Conservation (phyloP, 2,797 vertebrate species). For the Menidia menidia region DNA sequence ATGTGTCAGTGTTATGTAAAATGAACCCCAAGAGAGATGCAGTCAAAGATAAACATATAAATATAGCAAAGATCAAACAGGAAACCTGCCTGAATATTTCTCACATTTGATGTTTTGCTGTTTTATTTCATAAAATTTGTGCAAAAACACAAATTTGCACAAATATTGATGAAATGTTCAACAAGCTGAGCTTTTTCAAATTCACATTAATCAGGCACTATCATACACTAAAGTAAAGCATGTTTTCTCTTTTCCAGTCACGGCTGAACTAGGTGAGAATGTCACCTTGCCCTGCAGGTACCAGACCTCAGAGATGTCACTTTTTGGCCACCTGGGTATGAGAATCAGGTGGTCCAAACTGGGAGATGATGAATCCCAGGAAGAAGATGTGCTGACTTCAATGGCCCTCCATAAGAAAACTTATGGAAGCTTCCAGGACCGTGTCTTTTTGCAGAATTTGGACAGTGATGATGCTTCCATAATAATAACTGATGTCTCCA, state of each 20-base stretch:
- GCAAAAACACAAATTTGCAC: background rate
- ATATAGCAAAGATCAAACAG: background rate
- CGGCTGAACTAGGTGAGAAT: conserved; percentile 84
- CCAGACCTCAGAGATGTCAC: conserved; percentile 31
- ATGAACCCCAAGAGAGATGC: background rate
- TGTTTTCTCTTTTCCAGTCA: conserved; percentile 59
- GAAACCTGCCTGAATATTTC: background rate
- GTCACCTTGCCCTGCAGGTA: conserved; percentile 71
- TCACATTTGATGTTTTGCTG: conserved; percentile 7
- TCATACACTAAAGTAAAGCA: background rate
- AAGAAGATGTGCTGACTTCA: conserved; percentile 86
- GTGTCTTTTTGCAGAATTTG: conserved; percentile 81
- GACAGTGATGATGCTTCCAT: conserved; percentile 88
- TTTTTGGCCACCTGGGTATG: conserved; percentile 78
- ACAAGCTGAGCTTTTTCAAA: background rate
- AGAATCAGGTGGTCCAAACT: conserved; percentile 95
- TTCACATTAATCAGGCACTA: background rate
- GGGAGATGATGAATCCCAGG: conserved; percentile 83
- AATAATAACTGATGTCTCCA: conserved; percentile 82
- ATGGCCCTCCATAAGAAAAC: conserved; percentile 90
- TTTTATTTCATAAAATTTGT: conserved; percentile 1
- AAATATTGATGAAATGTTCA: background rate
- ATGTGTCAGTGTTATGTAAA: background rate
- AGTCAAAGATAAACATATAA: background rate
- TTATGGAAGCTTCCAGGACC: conserved; percentile 84